Conservation (phyloP, 2,888 invertebrate species). For the Leptopilina syphax region DNA sequence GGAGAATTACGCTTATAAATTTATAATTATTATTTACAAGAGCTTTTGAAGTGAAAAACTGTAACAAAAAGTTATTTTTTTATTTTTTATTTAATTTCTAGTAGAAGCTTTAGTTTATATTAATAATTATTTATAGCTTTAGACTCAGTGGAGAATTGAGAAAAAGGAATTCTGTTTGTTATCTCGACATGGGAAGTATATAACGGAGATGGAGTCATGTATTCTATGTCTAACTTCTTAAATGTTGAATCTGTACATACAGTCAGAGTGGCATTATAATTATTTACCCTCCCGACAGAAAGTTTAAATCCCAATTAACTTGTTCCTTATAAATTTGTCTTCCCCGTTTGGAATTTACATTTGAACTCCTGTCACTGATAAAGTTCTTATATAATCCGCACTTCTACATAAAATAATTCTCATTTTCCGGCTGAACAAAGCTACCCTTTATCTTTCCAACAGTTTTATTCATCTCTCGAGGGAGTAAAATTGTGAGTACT, state of each 20-base stretch:
- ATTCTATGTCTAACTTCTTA: too few species aligned
- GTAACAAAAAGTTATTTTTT: too few species aligned
- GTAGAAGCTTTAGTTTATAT: too few species aligned
- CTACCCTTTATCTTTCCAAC: neutral
- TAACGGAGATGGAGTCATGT: too few species aligned
- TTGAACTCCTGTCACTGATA: neutral
- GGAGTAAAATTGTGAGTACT: neutral
- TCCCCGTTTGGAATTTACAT: neutral
- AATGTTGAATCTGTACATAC: neutral
- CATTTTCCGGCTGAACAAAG: constrained; percentile 22
- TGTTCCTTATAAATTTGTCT: neutral
- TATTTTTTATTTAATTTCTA: too few species aligned
- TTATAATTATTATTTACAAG: too few species aligned
- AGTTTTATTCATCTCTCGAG: constrained; percentile 5
- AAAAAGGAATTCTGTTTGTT: too few species aligned
- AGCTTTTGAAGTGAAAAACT: too few species aligned
- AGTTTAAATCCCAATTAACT: neutral
- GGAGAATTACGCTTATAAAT: too few species aligned
- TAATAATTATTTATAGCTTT: too few species aligned
- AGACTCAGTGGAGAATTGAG: too few species aligned
- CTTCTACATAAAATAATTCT: constrained; percentile 16
- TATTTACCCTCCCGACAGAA: neutral
- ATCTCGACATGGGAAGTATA: too few species aligned
- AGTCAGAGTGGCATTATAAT: neutral
- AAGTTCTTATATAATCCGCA: constrained; percentile 21